Percentiles rank a stretch among this genome's conserved stretches.
Conservation (phyloP, 2,888 invertebrate species). For the Caenorhabditis imperialis region DNA sequence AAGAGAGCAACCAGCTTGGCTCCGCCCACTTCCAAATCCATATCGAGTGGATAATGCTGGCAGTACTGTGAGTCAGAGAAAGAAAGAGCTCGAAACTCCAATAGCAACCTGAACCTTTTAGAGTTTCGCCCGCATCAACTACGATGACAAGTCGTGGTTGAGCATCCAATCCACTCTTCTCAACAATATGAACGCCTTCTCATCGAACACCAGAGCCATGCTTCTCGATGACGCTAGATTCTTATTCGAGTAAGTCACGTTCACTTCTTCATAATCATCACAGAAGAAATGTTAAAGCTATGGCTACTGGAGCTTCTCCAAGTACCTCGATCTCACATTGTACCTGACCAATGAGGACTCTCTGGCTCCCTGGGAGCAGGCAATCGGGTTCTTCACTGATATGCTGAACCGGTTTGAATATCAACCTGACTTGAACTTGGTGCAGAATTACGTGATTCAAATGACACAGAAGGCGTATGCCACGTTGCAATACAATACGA, state of each 20-base stretch:
- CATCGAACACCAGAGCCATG: constrained; percentile 41
- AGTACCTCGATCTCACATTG: constrained; percentile 39
- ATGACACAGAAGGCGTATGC: constrained; percentile 13
- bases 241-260: constrained; percentile 28
- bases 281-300: constrained; percentile 22
- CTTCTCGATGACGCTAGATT: constrained; percentile 44
- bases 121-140: constrained; percentile 45
- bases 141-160: constrained; percentile 50
- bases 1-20: constrained; percentile 30
- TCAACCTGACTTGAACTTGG: constrained; percentile 19
- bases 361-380: constrained; percentile 43
- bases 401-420: constrained; percentile 36
- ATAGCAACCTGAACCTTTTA: background rate
- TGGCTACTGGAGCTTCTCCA: constrained; percentile 18
- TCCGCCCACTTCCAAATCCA: constrained; percentile 14
- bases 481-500: constrained; percentile 26
- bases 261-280: background rate
- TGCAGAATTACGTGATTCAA: constrained; percentile 38
- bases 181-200: constrained; percentile 13
- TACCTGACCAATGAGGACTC: constrained; percentile 39
- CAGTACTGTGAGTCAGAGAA: constrained; percentile 31
- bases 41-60: constrained; percentile 42
- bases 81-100: background rate
- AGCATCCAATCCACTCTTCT: constrained; percentile 41
- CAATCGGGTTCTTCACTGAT: constrained; percentile 18